Base-by-base conservation (phyloP, 2,113 vertebrate genomes). In the Ictidomys tridecemlineatus region DNA sequence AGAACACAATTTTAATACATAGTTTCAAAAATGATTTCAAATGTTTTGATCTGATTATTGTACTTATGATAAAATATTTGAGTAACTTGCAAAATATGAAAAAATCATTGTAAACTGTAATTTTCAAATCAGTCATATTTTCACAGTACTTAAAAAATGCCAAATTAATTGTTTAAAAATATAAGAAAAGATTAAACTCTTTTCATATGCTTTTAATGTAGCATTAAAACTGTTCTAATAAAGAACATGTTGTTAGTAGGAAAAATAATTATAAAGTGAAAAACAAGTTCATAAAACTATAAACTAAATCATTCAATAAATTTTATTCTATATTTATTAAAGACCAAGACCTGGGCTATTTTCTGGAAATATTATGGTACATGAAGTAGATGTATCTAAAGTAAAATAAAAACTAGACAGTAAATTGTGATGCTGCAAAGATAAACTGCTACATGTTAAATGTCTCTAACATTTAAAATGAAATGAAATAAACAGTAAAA, bases 21-120 rank as follows among this genome's bases (percentile, higher is more conserved):
- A 51, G 74, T 45, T 88, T 85, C 7, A 10, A 91, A 94, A 89
- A 88, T 84, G 1, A 84, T 45, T 85, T 97, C 16, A 74, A 79
- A 32, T 96, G 39, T 83, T 96, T 90, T 84, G 22, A 91, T 45
- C 56, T 91, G 7, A 67, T 58, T 93, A 91, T 87, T 91, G 16
- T 22, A 67, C 58, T 93, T 39, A 28, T 8, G 4, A 20, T 18
- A 80, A 89, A 92, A 82, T 42, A 86, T 70, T 8, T 65, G 16
- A 48, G 65, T 3, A 74, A 73, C 4, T 74, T 85, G 69, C 2
- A 91, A 89, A 93, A 76, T 72, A 93, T 88, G 6, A 2, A 63
- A 91, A 93, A 70, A 48, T 51, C 7, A 79, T 61, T 89, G 28
- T 45, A 78, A 84, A 80, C 8, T 69, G 45, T 74, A 92, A 93